phyloP scores from a whole-genome alignment of 2,888 invertebrate species.

The Sarcophaga rosellei region DNA sequence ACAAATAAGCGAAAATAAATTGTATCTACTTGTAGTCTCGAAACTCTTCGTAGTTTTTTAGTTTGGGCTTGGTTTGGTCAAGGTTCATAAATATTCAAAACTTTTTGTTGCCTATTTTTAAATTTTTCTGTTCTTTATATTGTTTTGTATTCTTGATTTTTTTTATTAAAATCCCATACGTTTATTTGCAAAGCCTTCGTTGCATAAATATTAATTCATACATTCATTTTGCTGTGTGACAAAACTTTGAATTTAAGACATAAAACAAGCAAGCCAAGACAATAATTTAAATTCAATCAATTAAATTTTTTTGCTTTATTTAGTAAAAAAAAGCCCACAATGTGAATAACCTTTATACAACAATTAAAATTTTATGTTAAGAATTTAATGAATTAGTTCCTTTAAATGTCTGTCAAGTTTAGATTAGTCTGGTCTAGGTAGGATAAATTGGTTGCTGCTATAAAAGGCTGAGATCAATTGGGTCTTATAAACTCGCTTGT shows the following conservation, averaged over 20 bases:
- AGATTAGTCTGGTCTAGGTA: no score
- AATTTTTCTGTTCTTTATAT: not conserved
- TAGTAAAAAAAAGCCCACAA: no score
- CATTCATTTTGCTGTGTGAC: slow-evolving; percentile 38
- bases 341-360: no score
- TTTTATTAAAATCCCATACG: slow-evolving; percentile 46
- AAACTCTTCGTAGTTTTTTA: slow-evolving; percentile 22
- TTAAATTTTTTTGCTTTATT: no score
- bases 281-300: no score
- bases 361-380: no score
- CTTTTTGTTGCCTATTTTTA: slow-evolving; percentile 12
- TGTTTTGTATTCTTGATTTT: slow-evolving; percentile 30
- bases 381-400: no score
- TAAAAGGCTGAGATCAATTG: no score
- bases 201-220: slow-evolving; percentile 51
- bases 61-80: slow-evolving; percentile 54
- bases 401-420: no score
- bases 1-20: slow-evolving; percentile 12
- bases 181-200: slow-evolving; percentile 44
- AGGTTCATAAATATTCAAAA: slow-evolving; percentile 65
- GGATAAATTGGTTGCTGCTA: no score
- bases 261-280: not conserved
- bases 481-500: no score
- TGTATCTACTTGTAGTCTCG: slow-evolving; percentile 60
- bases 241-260: slow-evolving; percentile 51